These are phyloP conservation scores for Nephila pilipes DNA, from an alignment of 1,140 invertebrate species.

Conservation along the genomic window DNA sequence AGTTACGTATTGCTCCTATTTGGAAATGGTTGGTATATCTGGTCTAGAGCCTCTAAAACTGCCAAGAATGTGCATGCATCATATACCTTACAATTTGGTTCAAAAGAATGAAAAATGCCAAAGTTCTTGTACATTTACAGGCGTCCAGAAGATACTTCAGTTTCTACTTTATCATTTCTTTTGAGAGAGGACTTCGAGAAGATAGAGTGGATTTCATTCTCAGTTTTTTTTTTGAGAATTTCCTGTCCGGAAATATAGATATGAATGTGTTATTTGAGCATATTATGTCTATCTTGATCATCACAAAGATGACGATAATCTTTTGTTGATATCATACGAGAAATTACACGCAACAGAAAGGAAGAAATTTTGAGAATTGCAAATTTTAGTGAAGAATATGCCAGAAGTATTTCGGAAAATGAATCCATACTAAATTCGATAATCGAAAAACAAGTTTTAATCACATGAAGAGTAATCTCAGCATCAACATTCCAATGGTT, in stretches of 20 bases:
- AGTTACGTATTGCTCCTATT: conserved; percentile 42
- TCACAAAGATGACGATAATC: conserved; percentile 78
- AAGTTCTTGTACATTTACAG: conserved; percentile 82
- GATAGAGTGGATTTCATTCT: conserved; percentile 38
- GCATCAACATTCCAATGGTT: background rate
- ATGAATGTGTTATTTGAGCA: conserved; percentile 79
- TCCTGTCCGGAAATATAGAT: conserved; percentile 45
- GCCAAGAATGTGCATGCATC: conserved; percentile 84
- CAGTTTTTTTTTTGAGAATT: conserved; percentile 75
- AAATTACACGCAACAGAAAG: conserved; percentile 73
- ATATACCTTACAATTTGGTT: conserved; percentile 88
- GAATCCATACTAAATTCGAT: background rate
- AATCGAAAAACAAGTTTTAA: conserved; percentile 15
- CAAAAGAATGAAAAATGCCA: conserved; percentile 82
- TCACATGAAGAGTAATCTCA: conserved; percentile 30
- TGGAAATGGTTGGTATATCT: conserved; percentile 67
- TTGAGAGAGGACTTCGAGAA: background rate
- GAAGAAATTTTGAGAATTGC: conserved; percentile 61
- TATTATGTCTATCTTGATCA: conserved; percentile 78
- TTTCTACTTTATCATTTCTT: conserved; percentile 74
- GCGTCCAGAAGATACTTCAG: conserved; percentile 72
- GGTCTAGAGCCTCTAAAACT: background rate
- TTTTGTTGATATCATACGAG: conserved; percentile 79
- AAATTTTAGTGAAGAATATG: conserved; percentile 79
- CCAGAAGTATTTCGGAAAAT: background rate